Evolutionary conservation across 1,140 invertebrate genomes (phyloP).

Genomic region (Drosophila insularis): DNA sequence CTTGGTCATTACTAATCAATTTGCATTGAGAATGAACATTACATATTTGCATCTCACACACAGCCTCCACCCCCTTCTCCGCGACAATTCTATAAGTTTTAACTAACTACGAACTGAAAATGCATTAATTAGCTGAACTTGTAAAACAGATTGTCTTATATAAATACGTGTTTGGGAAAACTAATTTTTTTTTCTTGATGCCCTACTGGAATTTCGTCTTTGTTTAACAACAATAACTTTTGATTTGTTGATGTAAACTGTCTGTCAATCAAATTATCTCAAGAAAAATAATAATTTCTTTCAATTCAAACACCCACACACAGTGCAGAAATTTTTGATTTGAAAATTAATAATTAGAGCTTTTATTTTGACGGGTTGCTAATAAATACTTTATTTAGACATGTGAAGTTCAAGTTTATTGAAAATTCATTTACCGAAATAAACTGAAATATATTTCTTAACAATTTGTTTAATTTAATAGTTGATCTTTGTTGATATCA

Average conservation of each 20-base stretch:
- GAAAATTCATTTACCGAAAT: too few species aligned
- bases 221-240: slow-evolving; percentile 38
- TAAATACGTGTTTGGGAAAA: slow-evolving; percentile 31
- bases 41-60: slow-evolving; percentile 37
- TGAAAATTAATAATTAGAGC: not conserved
- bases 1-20: slow-evolving; percentile 42
- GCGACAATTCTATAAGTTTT: slow-evolving; percentile 1
- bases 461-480: too few species aligned
- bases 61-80: not conserved
- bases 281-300: not conserved
- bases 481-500: too few species aligned
- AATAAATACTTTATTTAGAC: not conserved
- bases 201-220: slow-evolving; percentile 31
- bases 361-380: slow-evolving; percentile 1
- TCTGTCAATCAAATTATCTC: slow-evolving; percentile 28
- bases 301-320: slow-evolving; percentile 8
- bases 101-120: slow-evolving; percentile 25
- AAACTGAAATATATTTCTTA: too few species aligned
- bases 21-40: slow-evolving; percentile 49
- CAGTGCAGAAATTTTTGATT: slow-evolving; percentile 13
- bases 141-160: slow-evolving; percentile 36
- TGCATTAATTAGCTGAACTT: slow-evolving; percentile 49
- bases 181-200: slow-evolving; percentile 32
- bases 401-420: not conserved
- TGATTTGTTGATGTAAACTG: slow-evolving; percentile 43